These are phyloP conservation scores for Callosobruchus maculatus DNA, from an alignment of 2,888 invertebrate species.

Conservation along the genomic window DNA sequence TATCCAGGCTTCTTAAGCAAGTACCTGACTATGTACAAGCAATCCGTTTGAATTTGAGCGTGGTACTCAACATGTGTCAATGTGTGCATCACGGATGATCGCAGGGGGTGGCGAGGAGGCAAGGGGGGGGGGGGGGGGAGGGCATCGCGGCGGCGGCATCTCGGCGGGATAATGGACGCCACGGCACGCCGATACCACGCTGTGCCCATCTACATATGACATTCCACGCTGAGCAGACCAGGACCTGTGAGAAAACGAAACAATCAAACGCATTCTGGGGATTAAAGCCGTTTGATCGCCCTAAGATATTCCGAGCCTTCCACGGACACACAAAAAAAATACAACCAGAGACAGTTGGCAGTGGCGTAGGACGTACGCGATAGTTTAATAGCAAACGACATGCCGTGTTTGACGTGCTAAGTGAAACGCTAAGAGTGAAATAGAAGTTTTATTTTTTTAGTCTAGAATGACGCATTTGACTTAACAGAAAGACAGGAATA, in stretches of 20 bases:
- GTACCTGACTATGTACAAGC: neutral
- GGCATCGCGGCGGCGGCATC: slow-evolving; percentile 20
- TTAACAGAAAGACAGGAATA: too few relatives aligned
- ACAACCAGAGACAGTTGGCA: neutral
- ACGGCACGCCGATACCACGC: slow-evolving; percentile 26
- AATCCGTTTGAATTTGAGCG: neutral
- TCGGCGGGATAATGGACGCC: slow-evolving; percentile 32
- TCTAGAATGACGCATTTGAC: too few relatives aligned
- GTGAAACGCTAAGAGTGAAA: too few relatives aligned
- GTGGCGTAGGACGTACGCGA: neutral
- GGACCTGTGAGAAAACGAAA: slow-evolving; percentile 39
- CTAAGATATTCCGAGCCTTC: neutral
- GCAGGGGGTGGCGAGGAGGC: neutral
- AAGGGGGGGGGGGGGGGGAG: neutral
- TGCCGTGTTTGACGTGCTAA: too few relatives aligned
- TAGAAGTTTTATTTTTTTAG: too few relatives aligned
- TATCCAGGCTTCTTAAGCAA: too few relatives aligned
- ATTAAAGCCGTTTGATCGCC: slow-evolving; percentile 17
- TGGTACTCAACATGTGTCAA: neutral
- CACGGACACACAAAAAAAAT: neutral
- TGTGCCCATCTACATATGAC: slow-evolving; percentile 38
- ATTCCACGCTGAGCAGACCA: slow-evolving; percentile 30
- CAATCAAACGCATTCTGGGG: slow-evolving; percentile 34
- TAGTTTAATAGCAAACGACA: too few relatives aligned
- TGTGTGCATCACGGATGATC: neutral